Evolutionary conservation across 2,797 vertebrate genomes (phyloP).

Genomic region (Echiichthys vipera): DNA sequence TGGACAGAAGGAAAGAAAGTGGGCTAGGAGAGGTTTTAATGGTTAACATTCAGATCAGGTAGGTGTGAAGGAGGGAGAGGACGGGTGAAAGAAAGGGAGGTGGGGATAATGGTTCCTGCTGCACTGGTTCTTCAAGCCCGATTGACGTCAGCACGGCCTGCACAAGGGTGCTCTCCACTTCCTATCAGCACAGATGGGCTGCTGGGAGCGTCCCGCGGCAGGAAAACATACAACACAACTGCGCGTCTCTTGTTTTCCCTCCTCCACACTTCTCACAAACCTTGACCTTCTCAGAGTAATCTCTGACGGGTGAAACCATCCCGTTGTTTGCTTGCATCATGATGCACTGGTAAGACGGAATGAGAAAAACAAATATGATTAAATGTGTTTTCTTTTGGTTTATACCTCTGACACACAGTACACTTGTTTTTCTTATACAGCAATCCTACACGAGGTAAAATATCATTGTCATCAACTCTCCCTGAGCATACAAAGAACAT

Average conservation of each 20-base stretch:
- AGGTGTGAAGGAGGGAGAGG: constrained; percentile 30
- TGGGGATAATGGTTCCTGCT: constrained; percentile 77
- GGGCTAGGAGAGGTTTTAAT: constrained; percentile 17
- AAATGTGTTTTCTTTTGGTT: background rate
- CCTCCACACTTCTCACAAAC: constrained; percentile 71
- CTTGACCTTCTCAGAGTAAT: constrained; percentile 65
- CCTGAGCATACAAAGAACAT: constrained; percentile 19
- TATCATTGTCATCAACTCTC: background rate
- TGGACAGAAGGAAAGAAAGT: background rate
- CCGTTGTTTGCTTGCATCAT: constrained; percentile 10
- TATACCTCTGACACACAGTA: background rate
- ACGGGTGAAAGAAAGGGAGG: constrained; percentile 45
- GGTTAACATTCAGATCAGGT: constrained; percentile 28
- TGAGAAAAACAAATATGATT: constrained; percentile 39
- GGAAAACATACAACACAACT: constrained; percentile 76
- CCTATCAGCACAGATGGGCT: constrained; percentile 81
- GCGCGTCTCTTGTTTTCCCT: constrained; percentile 72
- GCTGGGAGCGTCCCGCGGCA: constrained; percentile 60
- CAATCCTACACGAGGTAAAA: background rate
- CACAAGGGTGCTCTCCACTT: constrained; percentile 73
- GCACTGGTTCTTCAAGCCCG: constrained; percentile 75
- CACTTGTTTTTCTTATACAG: background rate
- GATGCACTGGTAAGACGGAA: constrained; percentile 37
- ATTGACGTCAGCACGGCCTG: constrained; percentile 83
- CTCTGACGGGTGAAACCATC: constrained; percentile 38